A percentile compares a stretch with the other conserved stretches of the same genome.
Conservation (phyloP, 2,888 invertebrate species). For the Torymus texanus region DNA sequence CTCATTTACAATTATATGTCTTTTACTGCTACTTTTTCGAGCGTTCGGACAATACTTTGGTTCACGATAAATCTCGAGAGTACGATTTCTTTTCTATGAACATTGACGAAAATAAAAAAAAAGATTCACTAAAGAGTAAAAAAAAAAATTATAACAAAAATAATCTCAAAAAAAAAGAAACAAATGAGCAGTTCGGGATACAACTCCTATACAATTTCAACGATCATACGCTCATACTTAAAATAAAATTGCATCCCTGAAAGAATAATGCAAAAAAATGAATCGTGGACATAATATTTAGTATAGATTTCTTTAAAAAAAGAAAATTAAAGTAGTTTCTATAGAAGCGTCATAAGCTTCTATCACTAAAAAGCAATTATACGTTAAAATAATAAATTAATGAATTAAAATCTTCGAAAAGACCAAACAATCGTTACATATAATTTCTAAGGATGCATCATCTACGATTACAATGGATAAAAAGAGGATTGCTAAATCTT, state of each 20-base stretch:
- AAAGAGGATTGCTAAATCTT: neutral
- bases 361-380: too few relatives aligned
- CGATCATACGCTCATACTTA: neutral
- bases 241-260: conserved; percentile 11
- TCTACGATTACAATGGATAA: neutral
- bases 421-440: neutral
- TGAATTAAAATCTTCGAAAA: too few relatives aligned
- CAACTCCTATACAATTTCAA: conserved; percentile 5
- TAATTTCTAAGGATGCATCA: conserved; percentile 7
- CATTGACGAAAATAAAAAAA: neutral
- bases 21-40: conserved; percentile 31
- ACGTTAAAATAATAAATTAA: too few relatives aligned
- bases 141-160: neutral
- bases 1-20: conserved; percentile 21
- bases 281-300: neutral
- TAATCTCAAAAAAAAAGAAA: neutral
- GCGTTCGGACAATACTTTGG: conserved; percentile 50
- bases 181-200: neutral
- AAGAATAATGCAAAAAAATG: conserved; percentile 2
- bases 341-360: too few relatives aligned
- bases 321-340: too few relatives aligned
- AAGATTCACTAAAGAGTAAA: neutral
- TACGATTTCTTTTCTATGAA: conserved; percentile 1
- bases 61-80: conserved; percentile 20
- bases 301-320: neutral